Evolutionary conservation across 35 echinoderm and acorn worm genomes (phyloP).

Genomic region (Eucidaris tribuloides): DNA sequence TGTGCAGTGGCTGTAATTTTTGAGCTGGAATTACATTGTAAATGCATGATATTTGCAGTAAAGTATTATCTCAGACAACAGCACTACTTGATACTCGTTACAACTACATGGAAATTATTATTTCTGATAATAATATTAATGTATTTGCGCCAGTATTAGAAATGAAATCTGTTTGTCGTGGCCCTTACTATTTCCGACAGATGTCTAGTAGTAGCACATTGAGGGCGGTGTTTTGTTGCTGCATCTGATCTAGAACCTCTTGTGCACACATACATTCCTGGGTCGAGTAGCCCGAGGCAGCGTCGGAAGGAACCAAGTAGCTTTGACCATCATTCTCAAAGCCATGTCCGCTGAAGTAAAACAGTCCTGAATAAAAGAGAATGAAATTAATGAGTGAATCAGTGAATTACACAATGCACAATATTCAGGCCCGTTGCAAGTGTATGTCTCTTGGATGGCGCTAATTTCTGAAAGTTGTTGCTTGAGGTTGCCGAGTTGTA

Average conservation of each 20-base stretch:
- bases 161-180: too few relatives aligned
- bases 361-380: conserved; percentile 47
- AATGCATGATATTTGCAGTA: too few relatives aligned
- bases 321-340: conserved; percentile 69
- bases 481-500: too few relatives aligned
- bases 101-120: too few relatives aligned
- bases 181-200: conserved; percentile 71
- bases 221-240: conserved; percentile 65
- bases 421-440: not conserved
- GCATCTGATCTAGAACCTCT: conserved; percentile 62
- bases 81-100: too few relatives aligned
- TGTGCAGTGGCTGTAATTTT: too few relatives aligned
- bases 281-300: conserved; percentile 29
- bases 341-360: conserved; percentile 97
- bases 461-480: too few relatives aligned
- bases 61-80: too few relatives aligned
- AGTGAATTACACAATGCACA: not conserved
- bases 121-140: too few relatives aligned
- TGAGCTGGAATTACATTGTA: too few relatives aligned
- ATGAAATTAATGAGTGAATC: not conserved
- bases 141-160: too few relatives aligned
- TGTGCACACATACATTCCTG: conserved; percentile 84
- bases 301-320: conserved; percentile 81
- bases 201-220: conserved; percentile 86
- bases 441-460: too few relatives aligned